Conservation (phyloP, 2,113 vertebrate genomes). For the Nothoprocta pentlandii region DNA sequence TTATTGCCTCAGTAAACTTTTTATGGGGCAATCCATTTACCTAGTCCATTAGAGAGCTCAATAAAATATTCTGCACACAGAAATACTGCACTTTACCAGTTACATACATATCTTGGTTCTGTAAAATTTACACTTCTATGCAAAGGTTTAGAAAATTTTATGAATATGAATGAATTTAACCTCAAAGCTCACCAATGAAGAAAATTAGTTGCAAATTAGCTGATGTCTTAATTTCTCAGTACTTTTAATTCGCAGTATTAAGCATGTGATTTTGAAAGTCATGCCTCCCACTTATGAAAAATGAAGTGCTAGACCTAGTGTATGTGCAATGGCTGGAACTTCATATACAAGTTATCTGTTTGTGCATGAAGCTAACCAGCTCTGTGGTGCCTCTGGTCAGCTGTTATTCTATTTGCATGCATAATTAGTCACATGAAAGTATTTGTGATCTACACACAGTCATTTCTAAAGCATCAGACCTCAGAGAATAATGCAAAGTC, state of each 20-base stretch:
- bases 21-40: conserved; percentile 55
- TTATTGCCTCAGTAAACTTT: conserved; percentile 68
- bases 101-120: neutral
- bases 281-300: neutral
- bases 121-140: conserved; percentile 19
- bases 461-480: neutral
- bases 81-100: conserved; percentile 25
- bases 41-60: conserved; percentile 48
- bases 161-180: neutral
- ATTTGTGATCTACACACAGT: neutral
- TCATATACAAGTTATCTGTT: neutral
- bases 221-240: neutral
- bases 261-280: neutral
- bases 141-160: conserved; percentile 30
- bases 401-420: neutral
- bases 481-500: neutral
- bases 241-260: neutral
- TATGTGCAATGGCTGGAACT: neutral
- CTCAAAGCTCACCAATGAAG: neutral
- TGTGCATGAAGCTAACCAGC: neutral
- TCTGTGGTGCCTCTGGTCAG: neutral
- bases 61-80: conserved; percentile 56
- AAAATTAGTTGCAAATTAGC: neutral
- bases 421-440: neutral
- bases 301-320: neutral